Base-by-base conservation (phyloP, 2,113 vertebrate species). In the Centropus unirufus region DNA sequence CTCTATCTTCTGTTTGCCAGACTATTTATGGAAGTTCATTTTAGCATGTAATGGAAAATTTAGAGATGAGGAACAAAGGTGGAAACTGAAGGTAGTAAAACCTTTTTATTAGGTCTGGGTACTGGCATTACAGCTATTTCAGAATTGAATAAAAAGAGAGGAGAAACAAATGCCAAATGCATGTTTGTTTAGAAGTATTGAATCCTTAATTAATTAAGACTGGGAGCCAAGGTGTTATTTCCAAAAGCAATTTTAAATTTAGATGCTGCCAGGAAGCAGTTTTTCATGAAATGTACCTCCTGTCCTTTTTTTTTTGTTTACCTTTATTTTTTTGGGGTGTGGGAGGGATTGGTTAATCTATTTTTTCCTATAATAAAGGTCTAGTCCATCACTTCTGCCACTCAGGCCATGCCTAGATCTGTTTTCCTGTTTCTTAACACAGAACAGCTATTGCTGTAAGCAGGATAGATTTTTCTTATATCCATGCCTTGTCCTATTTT, bases 381-480 rank as follows among this genome's bases (percentile, higher is more conserved):
- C 29, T 36, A 51, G 22, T 44, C 20, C 2, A 2, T 89, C 57
- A n/a, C 23, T 91, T 72, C 6, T 46, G 47, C 40, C 34, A 34
- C 26, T 92, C 26, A 46, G 0, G 0, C 64, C 21, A 58, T 68
- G 24, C 80, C 59, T 58, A 27, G 55, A 58, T 82, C 30, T 62
- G 8, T 69, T 78, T 29, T 74, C 18, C 54, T 67, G 22, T 85
- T 90, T 87, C 59, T 83, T 83, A 88, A 46, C 70, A 57, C 80
- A 77, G 78, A 66, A 54, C 2, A 80, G 63, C 6, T 42, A 87
- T 52, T 87, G 59, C 63, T 73, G 23, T 82, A 75, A 73, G 74
- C 47, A 93, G 57, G 69, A 30, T 74, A 73, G 70, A 66, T 96
- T 92, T 91, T 91, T 90, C 81, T 80, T 83, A 67, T 73, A n/a